Evolutionary conservation across 1,140 invertebrate species (phyloP), one percentile per base, ranked within the genome.

Genomic region (Anoplophora glabripennis): DNA sequence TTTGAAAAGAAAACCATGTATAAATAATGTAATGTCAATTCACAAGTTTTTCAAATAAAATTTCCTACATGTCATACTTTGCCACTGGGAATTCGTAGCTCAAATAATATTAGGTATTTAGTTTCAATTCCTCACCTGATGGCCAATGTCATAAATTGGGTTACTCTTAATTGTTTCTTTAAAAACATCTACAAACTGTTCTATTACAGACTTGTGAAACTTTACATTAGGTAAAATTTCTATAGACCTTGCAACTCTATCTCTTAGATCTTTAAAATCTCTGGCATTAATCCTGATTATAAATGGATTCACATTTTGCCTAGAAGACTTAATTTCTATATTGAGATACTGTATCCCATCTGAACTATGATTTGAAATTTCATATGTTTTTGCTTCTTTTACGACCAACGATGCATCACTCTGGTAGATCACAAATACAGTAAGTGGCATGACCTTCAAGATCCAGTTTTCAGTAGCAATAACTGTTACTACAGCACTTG

Each of bases 381-480:
- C 72, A 71, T 92, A 90, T 14, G 86, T 86, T 70, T 93, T 90
- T 47, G 86, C 84, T 62, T 84, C 84, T 59, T 85, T 84, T 11
- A 93, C 81, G 21, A 87, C 83, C 1, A 95, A 76, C 17, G 84
- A 77, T 36, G 90, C 85, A 73, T 94, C 89, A 69, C 78, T 84
- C 73, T 94, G 91, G 72, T 90, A 87, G 0, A 87, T 85, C 41
- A 93, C 71, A 65, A 87, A 78, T 0, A 94, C 70, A 66, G 76
- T 84, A 71, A 94, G 92, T 44, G 89, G 85, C 0, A 85, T 80
- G 1, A 92, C 83, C 78, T 93, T 92, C 18, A 96, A 84, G n/a
- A 96, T 84, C 92, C 92, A 96, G 64, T 87, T 92, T 68, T 92
- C 86, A 1, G 91, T 94, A 4, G 87, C 88, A 62, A 93, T 81